These are phyloP conservation scores for Cyanistes caeruleus DNA, from an alignment of 2,113 vertebrate genomes.

Conservation along the genomic window DNA sequence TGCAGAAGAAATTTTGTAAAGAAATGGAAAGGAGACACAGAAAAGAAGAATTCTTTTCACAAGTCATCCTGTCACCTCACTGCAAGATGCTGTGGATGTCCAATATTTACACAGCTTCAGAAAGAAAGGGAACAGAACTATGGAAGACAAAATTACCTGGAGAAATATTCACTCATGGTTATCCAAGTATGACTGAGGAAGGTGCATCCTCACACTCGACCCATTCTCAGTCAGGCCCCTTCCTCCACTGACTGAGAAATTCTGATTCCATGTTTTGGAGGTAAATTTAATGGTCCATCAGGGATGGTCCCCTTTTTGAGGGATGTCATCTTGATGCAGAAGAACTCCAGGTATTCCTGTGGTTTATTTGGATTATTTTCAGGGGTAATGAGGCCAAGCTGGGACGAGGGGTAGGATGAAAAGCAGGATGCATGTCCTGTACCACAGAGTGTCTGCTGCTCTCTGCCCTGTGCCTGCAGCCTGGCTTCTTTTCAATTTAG, in stretches of 20 bases:
- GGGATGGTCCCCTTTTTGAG: background rate
- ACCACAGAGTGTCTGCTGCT: background rate
- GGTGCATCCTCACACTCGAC: background rate
- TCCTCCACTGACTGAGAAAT: background rate
- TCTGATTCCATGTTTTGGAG: background rate
- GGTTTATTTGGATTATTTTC: background rate
- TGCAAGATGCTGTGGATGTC: background rate
- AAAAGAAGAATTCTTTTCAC: background rate
- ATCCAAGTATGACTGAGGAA: background rate
- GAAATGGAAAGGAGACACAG: background rate
- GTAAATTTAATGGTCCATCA: background rate
- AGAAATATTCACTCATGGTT: background rate
- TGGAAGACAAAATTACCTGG: background rate
- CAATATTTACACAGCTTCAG: background rate
- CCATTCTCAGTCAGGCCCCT: background rate
- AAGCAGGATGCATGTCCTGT: background rate
- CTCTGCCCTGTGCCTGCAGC: background rate
- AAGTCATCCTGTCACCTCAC: background rate
- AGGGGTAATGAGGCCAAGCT: background rate
- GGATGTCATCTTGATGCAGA: background rate
- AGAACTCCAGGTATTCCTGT: background rate
- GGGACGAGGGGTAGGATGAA: background rate
- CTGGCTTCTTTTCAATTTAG: background rate
- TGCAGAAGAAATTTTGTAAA: background rate
- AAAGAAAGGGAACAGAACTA: background rate